Conservation (phyloP, 2,113 vertebrate species). For the Burhinus oedicnemus region DNA sequence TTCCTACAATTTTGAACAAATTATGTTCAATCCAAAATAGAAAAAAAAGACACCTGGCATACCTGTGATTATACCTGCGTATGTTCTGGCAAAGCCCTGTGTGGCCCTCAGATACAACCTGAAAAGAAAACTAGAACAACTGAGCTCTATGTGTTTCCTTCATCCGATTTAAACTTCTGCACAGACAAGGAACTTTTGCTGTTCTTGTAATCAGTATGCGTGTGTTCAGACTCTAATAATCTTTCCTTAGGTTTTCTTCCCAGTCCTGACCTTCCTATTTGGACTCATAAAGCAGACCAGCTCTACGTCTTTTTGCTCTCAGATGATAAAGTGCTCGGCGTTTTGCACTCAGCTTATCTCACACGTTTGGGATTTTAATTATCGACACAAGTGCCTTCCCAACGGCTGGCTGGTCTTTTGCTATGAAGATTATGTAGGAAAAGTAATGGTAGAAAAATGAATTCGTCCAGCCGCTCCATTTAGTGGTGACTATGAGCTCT, state of each 20-base stretch:
- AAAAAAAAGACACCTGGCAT: rapidly evolving
- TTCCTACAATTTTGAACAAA: neutral
- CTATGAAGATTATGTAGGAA: neutral
- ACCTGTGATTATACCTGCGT: neutral
- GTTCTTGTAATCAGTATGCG: neutral
- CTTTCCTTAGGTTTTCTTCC: neutral
- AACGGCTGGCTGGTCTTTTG: neutral
- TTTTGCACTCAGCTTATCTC: constrained; percentile 17
- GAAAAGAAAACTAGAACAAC: neutral
- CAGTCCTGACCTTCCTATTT: neutral
- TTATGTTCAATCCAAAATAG: neutral
- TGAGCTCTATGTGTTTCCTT: neutral
- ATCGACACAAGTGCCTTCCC: neutral
- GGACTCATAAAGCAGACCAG: neutral
- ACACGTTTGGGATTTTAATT: constrained; percentile 24
- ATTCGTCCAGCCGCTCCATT: neutral
- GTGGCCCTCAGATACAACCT: neutral
- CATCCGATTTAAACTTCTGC: neutral
- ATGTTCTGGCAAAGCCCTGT: rapidly evolving
- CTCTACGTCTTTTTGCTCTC: neutral
- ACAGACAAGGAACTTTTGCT: neutral
- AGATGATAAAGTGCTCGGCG: neutral
- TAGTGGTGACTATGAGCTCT: neutral
- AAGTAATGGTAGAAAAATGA: neutral
- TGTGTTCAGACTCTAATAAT: neutral